phyloP scores from a whole-genome alignment of 2,888 invertebrate genomes.

The Polydrusus tereticollis region DNA sequence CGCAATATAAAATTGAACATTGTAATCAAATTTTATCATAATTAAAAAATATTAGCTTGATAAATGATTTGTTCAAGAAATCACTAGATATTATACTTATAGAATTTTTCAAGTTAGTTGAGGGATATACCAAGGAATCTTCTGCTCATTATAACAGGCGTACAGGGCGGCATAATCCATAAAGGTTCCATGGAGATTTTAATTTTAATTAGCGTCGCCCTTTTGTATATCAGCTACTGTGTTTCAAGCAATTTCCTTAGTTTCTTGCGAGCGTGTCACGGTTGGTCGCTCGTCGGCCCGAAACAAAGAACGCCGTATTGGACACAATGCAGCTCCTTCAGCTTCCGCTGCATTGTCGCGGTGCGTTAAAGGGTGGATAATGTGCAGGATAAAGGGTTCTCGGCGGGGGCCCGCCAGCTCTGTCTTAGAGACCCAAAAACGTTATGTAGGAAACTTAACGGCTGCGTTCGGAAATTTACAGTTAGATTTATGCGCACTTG shows the following conservation, averaged over 20 bases:
- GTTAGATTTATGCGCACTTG: no score
- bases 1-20: no score
- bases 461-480: slow-evolving; percentile 1
- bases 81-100: no score
- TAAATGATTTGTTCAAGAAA: no score
- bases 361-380: slow-evolving; percentile 69
- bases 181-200: slow-evolving; percentile 57
- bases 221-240: slow-evolving; percentile 60
- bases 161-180: slow-evolving; percentile 42
- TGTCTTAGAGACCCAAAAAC: slow-evolving; percentile 20
- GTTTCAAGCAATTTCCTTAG: slow-evolving; percentile 66
- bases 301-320: slow-evolving; percentile 56
- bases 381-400: slow-evolving; percentile 56
- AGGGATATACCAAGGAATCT: slow-evolving; percentile 14
- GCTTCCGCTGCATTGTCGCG: slow-evolving; percentile 68
- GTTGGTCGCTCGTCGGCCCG: slow-evolving; percentile 55
- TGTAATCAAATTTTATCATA: no score
- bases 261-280: slow-evolving; percentile 63
- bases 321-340: slow-evolving; percentile 67
- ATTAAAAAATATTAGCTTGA: no score
- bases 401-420: slow-evolving; percentile 30
- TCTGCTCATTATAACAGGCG: slow-evolving; percentile 24
- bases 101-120: no score
- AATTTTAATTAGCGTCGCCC: slow-evolving; percentile 65
- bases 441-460: slow-evolving; percentile 8